phyloP scores from a whole-genome alignment of 2,888 invertebrate genomes.

The Lacanobia oleracea region DNA sequence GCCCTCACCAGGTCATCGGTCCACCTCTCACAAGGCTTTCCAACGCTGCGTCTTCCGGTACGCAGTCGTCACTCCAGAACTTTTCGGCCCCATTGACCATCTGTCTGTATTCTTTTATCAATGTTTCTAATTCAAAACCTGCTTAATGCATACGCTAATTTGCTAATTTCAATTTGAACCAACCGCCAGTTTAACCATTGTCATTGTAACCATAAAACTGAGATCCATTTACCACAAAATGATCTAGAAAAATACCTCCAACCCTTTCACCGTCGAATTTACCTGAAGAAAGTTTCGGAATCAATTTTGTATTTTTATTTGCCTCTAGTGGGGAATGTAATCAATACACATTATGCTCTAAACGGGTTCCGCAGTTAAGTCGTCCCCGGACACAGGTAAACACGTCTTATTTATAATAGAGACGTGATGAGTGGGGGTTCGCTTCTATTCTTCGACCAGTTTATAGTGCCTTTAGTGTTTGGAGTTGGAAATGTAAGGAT shows the following conservation, averaged over 20 bases:
- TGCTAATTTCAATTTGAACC: too few species aligned
- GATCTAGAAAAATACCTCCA: constrained; percentile 20
- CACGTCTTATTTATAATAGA: constrained; percentile 65
- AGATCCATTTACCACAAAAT: constrained; percentile 8
- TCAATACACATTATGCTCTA: constrained; percentile 64
- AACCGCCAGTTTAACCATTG: background rate
- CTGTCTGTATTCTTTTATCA: too few species aligned
- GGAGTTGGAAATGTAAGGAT: background rate
- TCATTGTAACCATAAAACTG: too few species aligned
- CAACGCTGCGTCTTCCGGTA: too few species aligned
- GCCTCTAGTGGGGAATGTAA: constrained; percentile 60
- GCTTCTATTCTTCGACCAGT: constrained; percentile 62
- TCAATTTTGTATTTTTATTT: constrained; percentile 66
- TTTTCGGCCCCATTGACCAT: too few species aligned
- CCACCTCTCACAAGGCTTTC: too few species aligned
- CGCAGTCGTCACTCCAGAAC: too few species aligned
- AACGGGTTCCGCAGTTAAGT: constrained; percentile 56
- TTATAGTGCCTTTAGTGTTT: constrained; percentile 48
- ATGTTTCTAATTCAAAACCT: too few species aligned
- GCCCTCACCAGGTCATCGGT: too few species aligned
- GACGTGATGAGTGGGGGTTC: constrained; percentile 63
- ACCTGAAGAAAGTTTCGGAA: constrained; percentile 46
- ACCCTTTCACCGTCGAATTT: constrained; percentile 45
- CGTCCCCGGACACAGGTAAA: constrained; percentile 64
- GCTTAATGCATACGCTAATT: too few species aligned